Base-by-base conservation (phyloP, 2,888 invertebrate species). In the Diploptera punctata region DNA sequence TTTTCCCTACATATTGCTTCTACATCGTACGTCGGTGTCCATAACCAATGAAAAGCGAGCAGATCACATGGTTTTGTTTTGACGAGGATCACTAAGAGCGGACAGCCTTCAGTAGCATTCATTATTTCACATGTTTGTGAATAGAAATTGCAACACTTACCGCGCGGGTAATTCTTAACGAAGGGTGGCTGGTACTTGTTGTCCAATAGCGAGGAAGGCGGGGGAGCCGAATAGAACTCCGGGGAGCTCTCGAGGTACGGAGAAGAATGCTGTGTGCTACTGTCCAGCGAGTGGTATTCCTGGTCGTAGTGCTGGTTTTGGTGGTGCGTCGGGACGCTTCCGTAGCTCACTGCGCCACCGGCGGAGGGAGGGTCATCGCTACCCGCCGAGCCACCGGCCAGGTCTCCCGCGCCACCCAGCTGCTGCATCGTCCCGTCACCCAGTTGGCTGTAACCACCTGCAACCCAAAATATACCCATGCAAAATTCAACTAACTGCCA, bases 111-210 rank as follows among this genome's bases (percentile, higher is more conserved):
- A n/a, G n/a, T n/a, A n/a, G n/a, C n/a, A n/a, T n/a, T n/a, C n/a
- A n/a, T n/a, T n/a, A n/a, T n/a, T n/a, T n/a, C n/a, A n/a, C n/a
- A n/a, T n/a, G n/a, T n/a, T n/a, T n/a, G n/a, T n/a, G n/a, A n/a
- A n/a, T n/a, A n/a, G n/a, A n/a, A n/a, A n/a, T n/a, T n/a, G n/a
- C n/a, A n/a, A n/a, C n/a, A 76, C 85, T 86, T 77, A 91, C 91
- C 88, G 88, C 91, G 87, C 73, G 89, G 87, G 82, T 91, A 92
- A 79, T 87, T 89, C 84, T 92, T 92, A 80, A 88, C 88, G 81
- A 90, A 90, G 75, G 88, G 86, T 78, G 87, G 89, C 68, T 92
- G 90, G 83, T 91, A 93, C 82, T 93, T 93, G 80, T 89, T 88
- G 81, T 91, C 91, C 81, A 88, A 81, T 72, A 82, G 83, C 73